Percentiles rank a stretch among this genome's conserved stretches.
phyloP scores from a whole-genome alignment of 2,113 vertebrate genomes.

The Engraulis encrasicolus region DNA sequence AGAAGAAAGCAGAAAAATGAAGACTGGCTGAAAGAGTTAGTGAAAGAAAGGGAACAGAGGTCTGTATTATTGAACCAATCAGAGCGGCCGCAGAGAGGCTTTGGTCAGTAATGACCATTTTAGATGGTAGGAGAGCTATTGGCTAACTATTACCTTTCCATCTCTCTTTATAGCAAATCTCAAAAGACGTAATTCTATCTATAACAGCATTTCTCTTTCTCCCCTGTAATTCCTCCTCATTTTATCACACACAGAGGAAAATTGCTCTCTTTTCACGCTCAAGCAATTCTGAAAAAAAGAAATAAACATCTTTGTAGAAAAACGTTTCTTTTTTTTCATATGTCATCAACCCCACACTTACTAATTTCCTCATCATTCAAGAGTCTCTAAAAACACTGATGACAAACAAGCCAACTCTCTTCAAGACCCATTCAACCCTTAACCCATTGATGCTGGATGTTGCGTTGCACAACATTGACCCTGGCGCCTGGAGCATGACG shows the following conservation, averaged over 20 bases:
- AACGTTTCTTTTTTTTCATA: not conserved
- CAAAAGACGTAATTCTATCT: constrained; percentile 24
- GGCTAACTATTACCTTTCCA: constrained; percentile 15
- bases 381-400: not conserved
- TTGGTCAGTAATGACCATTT: constrained; percentile 55
- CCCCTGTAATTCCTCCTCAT: constrained; percentile 27
- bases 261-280: not conserved
- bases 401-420: not conserved
- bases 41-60: not conserved
- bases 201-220: not conserved
- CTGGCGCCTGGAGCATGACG: too few species aligned
- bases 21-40: not conserved
- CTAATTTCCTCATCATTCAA: not conserved
- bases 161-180: not conserved
- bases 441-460: too few species aligned
- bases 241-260: not conserved
- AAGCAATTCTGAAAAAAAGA: constrained; percentile 25
- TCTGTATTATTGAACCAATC: constrained; percentile 48
- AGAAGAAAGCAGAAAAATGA: not conserved
- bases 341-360: not conserved
- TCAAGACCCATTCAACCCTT: too few species aligned
- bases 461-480: too few species aligned
- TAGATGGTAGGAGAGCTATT: constrained; percentile 45
- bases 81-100: constrained; percentile 48
- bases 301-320: not conserved